Evolutionary conservation across 2,888 invertebrate species (phyloP).

Genomic region (Cephus rjabovi): DNA sequence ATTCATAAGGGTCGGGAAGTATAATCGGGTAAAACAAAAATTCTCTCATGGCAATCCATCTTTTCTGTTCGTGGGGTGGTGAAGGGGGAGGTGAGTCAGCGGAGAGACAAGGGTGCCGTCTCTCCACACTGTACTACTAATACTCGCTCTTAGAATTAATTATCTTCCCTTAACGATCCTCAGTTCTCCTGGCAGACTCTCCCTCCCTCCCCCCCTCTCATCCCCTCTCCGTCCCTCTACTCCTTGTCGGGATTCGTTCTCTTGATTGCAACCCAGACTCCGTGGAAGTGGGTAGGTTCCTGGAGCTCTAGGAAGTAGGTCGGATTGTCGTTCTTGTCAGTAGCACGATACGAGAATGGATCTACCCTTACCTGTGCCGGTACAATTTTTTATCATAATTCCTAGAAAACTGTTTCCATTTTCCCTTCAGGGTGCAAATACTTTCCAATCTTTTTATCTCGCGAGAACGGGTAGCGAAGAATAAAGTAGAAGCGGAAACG

Average conservation of each 20-base stretch:
- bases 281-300: neutral
- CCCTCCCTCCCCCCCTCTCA: too few species aligned
- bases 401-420: neutral
- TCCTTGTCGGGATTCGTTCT: neutral
- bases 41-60: slow-evolving; percentile 21
- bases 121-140: slow-evolving; percentile 26
- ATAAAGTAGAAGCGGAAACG: neutral
- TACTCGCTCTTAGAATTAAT: slow-evolving; percentile 42
- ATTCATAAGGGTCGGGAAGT: neutral
- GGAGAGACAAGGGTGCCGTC: neutral
- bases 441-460: neutral
- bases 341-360: neutral
- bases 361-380: neutral
- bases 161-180: slow-evolving; percentile 34
- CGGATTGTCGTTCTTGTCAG: neutral
- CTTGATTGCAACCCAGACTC: neutral
- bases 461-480: slow-evolving; percentile 14
- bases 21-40: slow-evolving; percentile 32
- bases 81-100: neutral
- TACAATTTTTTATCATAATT: neutral
- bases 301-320: neutral
- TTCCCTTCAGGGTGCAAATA: neutral
- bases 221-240: neutral
- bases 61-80: slow-evolving; percentile 9
- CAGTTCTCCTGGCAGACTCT: neutral